phyloP scores from a whole-genome alignment of 2,113 vertebrate species.

The Toxotes chatareus region DNA sequence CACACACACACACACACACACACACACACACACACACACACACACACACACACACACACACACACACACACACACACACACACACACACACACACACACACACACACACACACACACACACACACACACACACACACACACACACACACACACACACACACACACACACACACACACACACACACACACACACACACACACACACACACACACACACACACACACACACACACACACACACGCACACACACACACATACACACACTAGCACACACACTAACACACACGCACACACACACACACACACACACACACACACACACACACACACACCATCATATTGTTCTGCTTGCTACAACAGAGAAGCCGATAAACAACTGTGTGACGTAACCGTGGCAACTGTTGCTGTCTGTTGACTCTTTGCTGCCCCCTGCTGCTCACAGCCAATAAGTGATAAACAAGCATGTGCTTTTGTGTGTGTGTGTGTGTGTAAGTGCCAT shows the following conservation, averaged over 20 bases:
- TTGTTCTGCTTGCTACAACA: conserved; percentile 67
- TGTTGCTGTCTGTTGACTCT: not conserved
- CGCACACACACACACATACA: too few relatives aligned
- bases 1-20: too few relatives aligned
- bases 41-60: conserved; percentile 5
- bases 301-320: conserved; percentile 15
- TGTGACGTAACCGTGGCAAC: conserved; percentile 63
- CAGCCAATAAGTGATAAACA: not conserved
- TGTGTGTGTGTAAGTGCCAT: not conserved
- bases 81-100: too few relatives aligned
- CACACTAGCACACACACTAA: too few relatives aligned
- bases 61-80: too few relatives aligned
- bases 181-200: not conserved
- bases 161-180: too few relatives aligned
- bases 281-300: not conserved
- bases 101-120: not conserved
- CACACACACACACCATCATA: conserved; percentile 30
- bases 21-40: conserved; percentile 4
- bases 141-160: too few relatives aligned
- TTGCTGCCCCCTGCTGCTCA: conserved; percentile 66
- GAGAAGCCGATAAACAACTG: conserved; percentile 57
- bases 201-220: conserved; percentile 18
- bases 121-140: conserved; percentile 20
- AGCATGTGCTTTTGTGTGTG: not conserved
- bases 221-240: not conserved